Evolutionary conservation across 2,797 vertebrate genomes (phyloP).

Genomic region (Lindbergichthys nudifrons): DNA sequence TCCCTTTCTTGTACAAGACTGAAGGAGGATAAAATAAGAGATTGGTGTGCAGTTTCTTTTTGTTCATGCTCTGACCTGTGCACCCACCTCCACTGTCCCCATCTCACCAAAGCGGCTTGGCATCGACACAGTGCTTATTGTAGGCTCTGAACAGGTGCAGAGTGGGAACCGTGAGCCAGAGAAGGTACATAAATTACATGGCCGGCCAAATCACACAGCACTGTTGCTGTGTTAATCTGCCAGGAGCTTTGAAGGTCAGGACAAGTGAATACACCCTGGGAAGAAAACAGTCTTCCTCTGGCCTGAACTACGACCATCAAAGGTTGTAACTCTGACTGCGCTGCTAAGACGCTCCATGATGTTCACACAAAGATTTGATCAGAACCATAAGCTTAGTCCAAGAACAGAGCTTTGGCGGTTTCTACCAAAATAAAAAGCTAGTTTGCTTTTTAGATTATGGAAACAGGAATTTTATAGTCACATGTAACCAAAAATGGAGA

Average conservation of each 20-base stretch:
- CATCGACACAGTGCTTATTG: constrained; percentile 68
- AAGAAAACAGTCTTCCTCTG: constrained; percentile 31
- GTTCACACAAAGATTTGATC: constrained; percentile 8
- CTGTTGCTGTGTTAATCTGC: constrained; percentile 81
- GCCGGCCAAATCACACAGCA: constrained; percentile 69
- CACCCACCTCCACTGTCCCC: constrained; percentile 60
- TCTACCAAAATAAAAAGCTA: background rate
- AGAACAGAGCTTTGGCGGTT: background rate
- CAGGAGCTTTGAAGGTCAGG: constrained; percentile 77
- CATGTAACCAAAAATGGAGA: background rate
- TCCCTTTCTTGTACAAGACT: constrained; percentile 52
- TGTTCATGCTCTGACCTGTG: constrained; percentile 59
- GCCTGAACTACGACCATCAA: constrained; percentile 49
- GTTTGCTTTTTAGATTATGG: too few species aligned
- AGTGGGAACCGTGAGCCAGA: constrained; percentile 66
- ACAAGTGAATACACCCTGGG: constrained; percentile 68
- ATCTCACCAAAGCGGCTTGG: constrained; percentile 48
- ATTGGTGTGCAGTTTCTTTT: constrained; percentile 46
- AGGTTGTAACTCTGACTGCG: constrained; percentile 19
- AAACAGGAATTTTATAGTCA: background rate
- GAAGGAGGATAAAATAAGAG: constrained; percentile 57
- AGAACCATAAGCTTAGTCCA: background rate
- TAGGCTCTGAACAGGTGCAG: constrained; percentile 81
- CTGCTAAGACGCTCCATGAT: constrained; percentile 12
- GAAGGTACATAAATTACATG: constrained; percentile 82